A percentile compares a stretch with the other conserved stretches of the same genome.
phyloP scores from a whole-genome alignment of 1,140 invertebrate species.

The Caenorhabditis brenneri region DNA sequence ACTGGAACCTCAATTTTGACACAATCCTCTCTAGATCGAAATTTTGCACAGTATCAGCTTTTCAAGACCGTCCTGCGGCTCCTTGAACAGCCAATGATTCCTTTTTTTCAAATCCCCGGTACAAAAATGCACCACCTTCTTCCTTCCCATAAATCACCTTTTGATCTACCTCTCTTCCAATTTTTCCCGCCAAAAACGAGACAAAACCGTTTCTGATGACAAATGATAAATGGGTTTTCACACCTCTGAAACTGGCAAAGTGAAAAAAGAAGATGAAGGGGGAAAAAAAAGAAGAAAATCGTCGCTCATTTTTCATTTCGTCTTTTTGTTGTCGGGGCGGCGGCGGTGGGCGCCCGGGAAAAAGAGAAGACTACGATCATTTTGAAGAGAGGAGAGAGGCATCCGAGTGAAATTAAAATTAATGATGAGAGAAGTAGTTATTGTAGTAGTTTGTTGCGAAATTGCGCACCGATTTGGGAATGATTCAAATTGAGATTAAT shows the following conservation, averaged over 20 bases:
- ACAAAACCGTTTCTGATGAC: not conserved
- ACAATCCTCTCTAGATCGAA: too few species aligned
- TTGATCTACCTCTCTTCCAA: not conserved
- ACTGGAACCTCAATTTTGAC: too few species aligned
- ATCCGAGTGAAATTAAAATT: constrained; percentile 6
- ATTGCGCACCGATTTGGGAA: too few species aligned
- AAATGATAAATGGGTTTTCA: not conserved
- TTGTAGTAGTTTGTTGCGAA: too few species aligned
- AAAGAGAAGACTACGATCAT: not conserved
- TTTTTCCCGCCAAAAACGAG: not conserved
- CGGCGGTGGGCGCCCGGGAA: not conserved
- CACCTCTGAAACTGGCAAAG: not conserved
- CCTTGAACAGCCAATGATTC: too few species aligned
- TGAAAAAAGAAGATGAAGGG: not conserved
- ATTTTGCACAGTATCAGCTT: too few species aligned
- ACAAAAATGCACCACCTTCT: too few species aligned
- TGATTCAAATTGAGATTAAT: too few species aligned
- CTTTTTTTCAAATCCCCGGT: too few species aligned
- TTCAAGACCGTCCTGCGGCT: too few species aligned
- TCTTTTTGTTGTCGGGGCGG: not conserved
- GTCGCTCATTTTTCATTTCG: not conserved
- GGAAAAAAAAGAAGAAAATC: not conserved
- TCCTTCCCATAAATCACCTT: too few species aligned
- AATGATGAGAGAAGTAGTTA: not conserved
- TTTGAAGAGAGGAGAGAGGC: too few species aligned